phyloP scores from a whole-genome alignment of 2,888 invertebrate species.

The Caradrina kadenii region DNA sequence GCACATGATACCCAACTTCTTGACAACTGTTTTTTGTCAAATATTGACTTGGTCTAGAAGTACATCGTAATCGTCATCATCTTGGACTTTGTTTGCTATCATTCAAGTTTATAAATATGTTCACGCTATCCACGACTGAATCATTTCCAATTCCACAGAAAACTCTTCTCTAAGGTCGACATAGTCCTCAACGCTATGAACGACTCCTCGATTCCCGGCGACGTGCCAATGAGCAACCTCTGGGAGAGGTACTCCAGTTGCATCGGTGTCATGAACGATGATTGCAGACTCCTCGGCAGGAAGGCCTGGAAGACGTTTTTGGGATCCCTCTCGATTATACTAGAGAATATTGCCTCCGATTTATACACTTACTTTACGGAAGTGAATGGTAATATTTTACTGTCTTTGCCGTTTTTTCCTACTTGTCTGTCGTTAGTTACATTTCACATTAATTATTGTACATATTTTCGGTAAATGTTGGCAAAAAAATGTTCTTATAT shows the following conservation, averaged over 20 bases:
- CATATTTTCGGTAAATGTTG: too few relatives aligned
- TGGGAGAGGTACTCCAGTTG: conserved; percentile 79
- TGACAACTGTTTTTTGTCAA: too few relatives aligned
- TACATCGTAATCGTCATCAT: too few relatives aligned
- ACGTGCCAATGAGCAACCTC: conserved; percentile 69
- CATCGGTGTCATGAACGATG: conserved; percentile 56
- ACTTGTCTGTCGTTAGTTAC: too few relatives aligned
- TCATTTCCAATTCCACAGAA: conserved; percentile 65
- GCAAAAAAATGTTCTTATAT: too few relatives aligned
- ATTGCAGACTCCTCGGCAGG: conserved; percentile 73
- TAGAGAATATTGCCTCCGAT: conserved; percentile 76
- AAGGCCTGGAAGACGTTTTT: conserved; percentile 76
- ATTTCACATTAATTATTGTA: too few relatives aligned
- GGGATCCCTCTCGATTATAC: conserved; percentile 75
- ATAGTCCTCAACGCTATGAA: conserved; percentile 75
- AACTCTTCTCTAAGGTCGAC: conserved; percentile 80
- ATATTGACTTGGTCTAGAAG: too few relatives aligned
- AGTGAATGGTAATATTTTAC: conserved; percentile 75
- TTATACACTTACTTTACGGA: conserved; percentile 82
- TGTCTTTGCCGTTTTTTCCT: neutral
- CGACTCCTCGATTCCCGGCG: conserved; percentile 60
- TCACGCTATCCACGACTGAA: neutral
- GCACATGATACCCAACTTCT: too few relatives aligned
- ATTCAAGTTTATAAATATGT: too few relatives aligned
- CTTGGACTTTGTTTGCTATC: too few relatives aligned